Evolutionary conservation across 2,113 vertebrate genomes (phyloP).

Genomic region (Piliocolobus tephrosceles): DNA sequence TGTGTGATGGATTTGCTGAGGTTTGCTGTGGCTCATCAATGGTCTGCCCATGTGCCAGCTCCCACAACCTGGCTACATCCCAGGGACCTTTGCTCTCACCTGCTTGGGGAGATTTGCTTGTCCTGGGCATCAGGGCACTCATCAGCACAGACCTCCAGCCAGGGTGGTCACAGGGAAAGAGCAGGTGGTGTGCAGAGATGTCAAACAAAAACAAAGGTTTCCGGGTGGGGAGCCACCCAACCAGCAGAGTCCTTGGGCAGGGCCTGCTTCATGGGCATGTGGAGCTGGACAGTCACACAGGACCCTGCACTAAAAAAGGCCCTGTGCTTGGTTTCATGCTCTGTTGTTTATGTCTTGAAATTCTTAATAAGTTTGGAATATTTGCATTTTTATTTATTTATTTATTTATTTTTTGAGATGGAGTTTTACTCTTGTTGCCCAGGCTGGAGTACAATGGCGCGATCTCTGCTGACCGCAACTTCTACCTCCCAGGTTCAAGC

Average conservation of each 20-base stretch:
- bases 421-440: no score
- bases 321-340: neutral
- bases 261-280: accelerated
- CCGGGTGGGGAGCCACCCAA: neutral
- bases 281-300: neutral
- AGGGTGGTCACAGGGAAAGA: neutral
- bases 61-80: conserved; percentile 18
- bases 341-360: neutral
- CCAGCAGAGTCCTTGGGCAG: neutral
- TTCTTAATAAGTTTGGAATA: neutral
- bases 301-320: neutral
- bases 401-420: no score
- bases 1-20: conserved; percentile 79
- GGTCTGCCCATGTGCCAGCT: conserved; percentile 72
- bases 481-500: no score
- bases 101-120: neutral
- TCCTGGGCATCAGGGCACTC: accelerated
- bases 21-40: conserved; percentile 77
- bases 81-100: conserved; percentile 46
- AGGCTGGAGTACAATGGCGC: no score
- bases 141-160: neutral
- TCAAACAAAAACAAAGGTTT: neutral
- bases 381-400: neutral
- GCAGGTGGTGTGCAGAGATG: neutral
- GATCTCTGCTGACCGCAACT: no score